A percentile compares a stretch with the other conserved stretches of the same genome.
Evolutionary conservation across 2,797 vertebrate genomes (phyloP).

Genomic region (Tarsius wallacei): DNA sequence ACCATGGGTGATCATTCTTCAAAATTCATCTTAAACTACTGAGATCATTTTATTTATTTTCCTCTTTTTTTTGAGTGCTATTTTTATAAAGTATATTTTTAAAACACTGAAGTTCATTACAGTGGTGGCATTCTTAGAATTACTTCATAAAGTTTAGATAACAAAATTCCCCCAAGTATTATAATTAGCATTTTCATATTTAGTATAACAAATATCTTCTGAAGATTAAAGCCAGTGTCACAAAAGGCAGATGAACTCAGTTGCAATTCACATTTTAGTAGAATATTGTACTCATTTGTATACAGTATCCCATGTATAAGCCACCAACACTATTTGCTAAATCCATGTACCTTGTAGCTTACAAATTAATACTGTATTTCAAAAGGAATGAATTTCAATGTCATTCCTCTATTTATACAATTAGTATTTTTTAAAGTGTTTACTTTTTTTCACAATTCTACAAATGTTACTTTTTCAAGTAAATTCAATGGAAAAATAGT

Average conservation of each 20-base stretch:
- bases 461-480: not conserved
- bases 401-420: not conserved
- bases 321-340: conserved; percentile 36
- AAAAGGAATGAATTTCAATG: conserved; percentile 15
- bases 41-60: not conserved
- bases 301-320: not conserved
- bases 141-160: conserved; percentile 32
- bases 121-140: not conserved
- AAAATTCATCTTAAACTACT: not conserved
- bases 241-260: not conserved
- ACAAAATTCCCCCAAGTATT: conserved; percentile 3
- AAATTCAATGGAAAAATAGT: not conserved
- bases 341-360: not conserved
- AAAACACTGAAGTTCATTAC: not conserved
- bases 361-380: conserved; percentile 12
- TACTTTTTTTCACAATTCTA: not conserved
- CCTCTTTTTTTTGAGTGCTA: not conserved
- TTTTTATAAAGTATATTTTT: conserved; percentile 8
- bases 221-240: conserved; percentile 28
- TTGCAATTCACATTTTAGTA: conserved; percentile 14
- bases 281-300: not conserved
- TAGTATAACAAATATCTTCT: not conserved
- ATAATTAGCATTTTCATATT: conserved; percentile 4
- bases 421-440: not conserved
- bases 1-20: not conserved